A percentile compares a stretch with the other conserved stretches of the same genome.
phyloP scores from a whole-genome alignment of 2,888 invertebrate species.

The Drosophila nr. perissopoda region DNA sequence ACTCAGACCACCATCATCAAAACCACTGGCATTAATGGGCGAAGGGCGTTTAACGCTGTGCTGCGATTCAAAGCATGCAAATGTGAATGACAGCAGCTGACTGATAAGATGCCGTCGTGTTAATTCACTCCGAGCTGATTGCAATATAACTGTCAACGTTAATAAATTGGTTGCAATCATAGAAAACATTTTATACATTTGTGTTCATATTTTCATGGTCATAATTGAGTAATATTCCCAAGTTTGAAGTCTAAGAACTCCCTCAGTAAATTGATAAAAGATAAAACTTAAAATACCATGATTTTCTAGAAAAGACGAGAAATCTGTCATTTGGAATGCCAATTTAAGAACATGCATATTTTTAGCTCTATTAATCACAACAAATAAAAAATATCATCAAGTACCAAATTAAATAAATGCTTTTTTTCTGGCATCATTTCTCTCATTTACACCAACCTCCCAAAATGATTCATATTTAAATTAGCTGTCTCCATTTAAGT shows the following conservation, averaged over 20 bases:
- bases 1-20: conserved; percentile 21
- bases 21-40: conserved; percentile 47
- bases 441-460: background rate
- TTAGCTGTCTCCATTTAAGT: background rate
- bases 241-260: background rate
- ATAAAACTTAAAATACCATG: too few relatives aligned
- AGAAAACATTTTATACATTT: background rate
- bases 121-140: background rate
- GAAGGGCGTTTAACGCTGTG: conserved; percentile 27
- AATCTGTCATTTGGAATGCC: too few relatives aligned
- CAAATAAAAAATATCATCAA: background rate
- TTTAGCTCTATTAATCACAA: background rate
- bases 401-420: background rate
- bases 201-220: too few relatives aligned
- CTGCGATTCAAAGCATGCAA: conserved; percentile 28
- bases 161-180: background rate
- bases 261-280: fast-evolving
- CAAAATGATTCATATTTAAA: background rate
- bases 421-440: background rate
- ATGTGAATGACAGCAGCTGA: conserved; percentile 38
- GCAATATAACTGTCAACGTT: conserved; percentile 2
- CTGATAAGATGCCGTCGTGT: conserved; percentile 16
- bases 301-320: too few relatives aligned
- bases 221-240: background rate
- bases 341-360: background rate